These are phyloP conservation scores for Sphaerodactylus townsendi DNA, from an alignment of 2,113 vertebrate species.

Conservation along the genomic window DNA sequence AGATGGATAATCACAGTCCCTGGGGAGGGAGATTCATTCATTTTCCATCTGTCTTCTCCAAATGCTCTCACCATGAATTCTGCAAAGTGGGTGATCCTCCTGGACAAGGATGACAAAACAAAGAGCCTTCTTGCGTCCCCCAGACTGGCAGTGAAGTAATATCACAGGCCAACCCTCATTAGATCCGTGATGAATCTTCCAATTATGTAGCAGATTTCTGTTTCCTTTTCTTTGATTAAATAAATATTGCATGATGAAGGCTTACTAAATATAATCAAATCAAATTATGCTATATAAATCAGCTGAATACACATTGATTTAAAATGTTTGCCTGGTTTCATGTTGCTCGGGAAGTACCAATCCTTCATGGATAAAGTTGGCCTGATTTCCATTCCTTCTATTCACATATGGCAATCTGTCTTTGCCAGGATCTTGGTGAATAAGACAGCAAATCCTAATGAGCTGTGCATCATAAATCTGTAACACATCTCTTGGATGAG, in stretches of 20 bases:
- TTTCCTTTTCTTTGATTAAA: constrained; percentile 64
- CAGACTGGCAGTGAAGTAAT: constrained; percentile 67
- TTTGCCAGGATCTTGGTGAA: constrained; percentile 63
- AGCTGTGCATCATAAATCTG: constrained; percentile 73
- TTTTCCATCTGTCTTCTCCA: constrained; percentile 43
- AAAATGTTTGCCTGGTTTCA: constrained; percentile 35
- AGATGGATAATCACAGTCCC: constrained; percentile 75
- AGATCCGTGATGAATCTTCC: constrained; percentile 52
- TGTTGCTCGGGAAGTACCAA: constrained; percentile 46
- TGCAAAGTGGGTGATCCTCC: constrained; percentile 60
- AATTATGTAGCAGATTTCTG: constrained; percentile 56
- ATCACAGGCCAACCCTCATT: constrained; percentile 56
- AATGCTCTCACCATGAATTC: constrained; percentile 67
- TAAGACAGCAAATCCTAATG: constrained; percentile 73
- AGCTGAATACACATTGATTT: constrained; percentile 38
- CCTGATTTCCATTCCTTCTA: constrained; percentile 57
- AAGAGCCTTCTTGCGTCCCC: constrained; percentile 54
- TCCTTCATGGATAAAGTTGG: constrained; percentile 60
- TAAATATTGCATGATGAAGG: constrained; percentile 59
- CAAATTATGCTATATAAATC: constrained; percentile 57
- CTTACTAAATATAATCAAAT: constrained; percentile 49
- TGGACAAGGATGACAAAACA: constrained; percentile 65
- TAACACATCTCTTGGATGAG: constrained; percentile 64
- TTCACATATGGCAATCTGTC: constrained; percentile 62
- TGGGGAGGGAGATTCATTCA: constrained; percentile 49